phyloP scores from a whole-genome alignment of 2,113 vertebrate genomes.

The Dromiciops gliroides region DNA sequence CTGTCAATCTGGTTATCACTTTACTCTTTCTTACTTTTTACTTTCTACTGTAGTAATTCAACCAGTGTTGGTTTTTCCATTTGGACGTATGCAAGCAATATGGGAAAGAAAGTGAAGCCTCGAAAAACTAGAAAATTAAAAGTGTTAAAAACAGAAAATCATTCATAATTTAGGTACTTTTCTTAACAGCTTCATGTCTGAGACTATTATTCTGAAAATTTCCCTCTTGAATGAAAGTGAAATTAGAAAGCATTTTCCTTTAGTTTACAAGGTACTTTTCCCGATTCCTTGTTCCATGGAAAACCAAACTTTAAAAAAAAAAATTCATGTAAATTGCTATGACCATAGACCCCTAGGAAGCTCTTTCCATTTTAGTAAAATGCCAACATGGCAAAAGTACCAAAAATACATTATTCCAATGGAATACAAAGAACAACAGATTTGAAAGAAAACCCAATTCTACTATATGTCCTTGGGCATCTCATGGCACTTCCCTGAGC shows the following conservation, averaged over 20 bases:
- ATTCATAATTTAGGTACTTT: slow-evolving; percentile 16
- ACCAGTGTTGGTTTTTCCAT: slow-evolving; percentile 54
- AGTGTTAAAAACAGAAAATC: not conserved
- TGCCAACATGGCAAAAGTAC: not conserved
- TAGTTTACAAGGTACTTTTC: not conserved
- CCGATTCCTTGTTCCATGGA: not conserved
- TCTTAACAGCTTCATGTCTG: not conserved
- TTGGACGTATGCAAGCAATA: slow-evolving; percentile 37
- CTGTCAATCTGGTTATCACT: slow-evolving; percentile 43
- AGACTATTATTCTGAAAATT: not conserved
- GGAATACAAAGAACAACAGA: not conserved
- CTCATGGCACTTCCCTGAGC: not conserved
- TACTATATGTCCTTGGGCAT: not conserved
- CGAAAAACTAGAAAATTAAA: not conserved
- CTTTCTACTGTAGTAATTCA: slow-evolving; percentile 62
- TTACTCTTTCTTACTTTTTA: slow-evolving; percentile 55
- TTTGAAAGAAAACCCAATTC: not conserved
- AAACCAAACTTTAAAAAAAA: not conserved
- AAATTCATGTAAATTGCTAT: not conserved
- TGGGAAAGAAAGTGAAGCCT: not conserved
- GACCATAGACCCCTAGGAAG: not conserved
- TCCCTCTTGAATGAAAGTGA: not conserved
- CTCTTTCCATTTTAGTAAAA: not conserved
- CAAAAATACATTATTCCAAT: not conserved
- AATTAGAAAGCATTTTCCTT: not conserved